Evolutionary conservation across 2,888 invertebrate species (phyloP).

Genomic region (Drosophila paracracens): DNA sequence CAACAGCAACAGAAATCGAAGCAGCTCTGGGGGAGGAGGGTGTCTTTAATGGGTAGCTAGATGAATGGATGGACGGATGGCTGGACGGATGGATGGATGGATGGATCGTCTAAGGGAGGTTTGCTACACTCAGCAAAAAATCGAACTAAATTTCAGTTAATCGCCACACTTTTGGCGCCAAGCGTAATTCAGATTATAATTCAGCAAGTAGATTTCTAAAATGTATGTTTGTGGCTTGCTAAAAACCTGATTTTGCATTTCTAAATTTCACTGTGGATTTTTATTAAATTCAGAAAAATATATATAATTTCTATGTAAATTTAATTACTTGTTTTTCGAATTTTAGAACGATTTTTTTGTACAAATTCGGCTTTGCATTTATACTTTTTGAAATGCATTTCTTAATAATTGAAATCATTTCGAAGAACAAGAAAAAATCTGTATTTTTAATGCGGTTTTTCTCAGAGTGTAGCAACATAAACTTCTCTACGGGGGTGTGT

Average conservation of each 20-base stretch:
- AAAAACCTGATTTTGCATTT: background rate
- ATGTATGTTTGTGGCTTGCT: background rate
- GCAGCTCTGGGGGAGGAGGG: constrained; percentile 1
- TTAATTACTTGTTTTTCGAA: no score
- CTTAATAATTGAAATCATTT: background rate
- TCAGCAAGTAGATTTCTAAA: background rate
- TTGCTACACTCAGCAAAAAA: background rate
- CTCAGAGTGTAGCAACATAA: constrained; percentile 11
- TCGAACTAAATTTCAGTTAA: background rate
- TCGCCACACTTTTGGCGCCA: background rate
- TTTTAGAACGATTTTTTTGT: no score
- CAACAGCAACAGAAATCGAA: constrained; percentile 66
- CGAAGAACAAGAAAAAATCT: no score
- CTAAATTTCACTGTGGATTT: background rate
- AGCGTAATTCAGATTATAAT: background rate
- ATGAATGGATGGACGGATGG: constrained; percentile 3
- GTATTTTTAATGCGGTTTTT: background rate
- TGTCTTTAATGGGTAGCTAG: constrained; percentile 9
- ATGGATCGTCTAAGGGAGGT: constrained; percentile 17
- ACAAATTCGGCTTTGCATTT: no score
- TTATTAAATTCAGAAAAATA: background rate
- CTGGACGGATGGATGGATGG: constrained; percentile 5
- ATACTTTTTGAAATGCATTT: background rate
- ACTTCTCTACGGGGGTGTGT: constrained; percentile 25
- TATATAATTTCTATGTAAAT: no score